Base-by-base conservation (phyloP, 30 jellyfish, hydroid and myxozoan species). In the Hydractinia symbiolongicarpus region DNA sequence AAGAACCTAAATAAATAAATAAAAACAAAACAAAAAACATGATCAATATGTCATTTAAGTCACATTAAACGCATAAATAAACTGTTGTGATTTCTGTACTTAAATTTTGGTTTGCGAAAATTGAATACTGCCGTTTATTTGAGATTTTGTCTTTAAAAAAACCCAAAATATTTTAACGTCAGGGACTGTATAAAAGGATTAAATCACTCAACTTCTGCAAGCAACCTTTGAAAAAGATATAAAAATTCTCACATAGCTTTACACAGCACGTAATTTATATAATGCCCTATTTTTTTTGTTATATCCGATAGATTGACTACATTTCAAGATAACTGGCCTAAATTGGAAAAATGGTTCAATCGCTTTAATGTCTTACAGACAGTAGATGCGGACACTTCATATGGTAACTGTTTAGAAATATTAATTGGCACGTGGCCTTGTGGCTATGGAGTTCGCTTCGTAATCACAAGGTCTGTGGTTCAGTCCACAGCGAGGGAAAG, bases 341-440 rank as follows among this genome's bases (percentile, higher is more conserved):
- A 91, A 56, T 86, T 91, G 50, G 98, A 91, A 81, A 91, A 91
- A 76, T 91, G 98, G 98, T 86, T 77, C 58, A 89, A 86, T 14
- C 83, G 83, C 69, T 86, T 86, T 78, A 86, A 88, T 19, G 84
- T 86, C 61, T 56, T 91, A 77, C 64, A 20, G n/a, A 83, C 74
- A 13, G 50, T 86, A 4, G 94, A 81, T 79, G 98, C 96, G 9
- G 80, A 77, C 20, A 78, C 51, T 52, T 81, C 88, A 55, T 67
- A 81, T 82, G 98, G 98, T 91, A n/a, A 8, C 49, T 8, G 10
- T 6, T 6, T 66, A 6, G 21, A 66, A 13, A 6, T 6, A 2
- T 30, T 30, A 30, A 30, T 30, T 30, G 44, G 44, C 44, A 30
- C 44, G 44, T 30, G 44, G 44, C 44, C 44, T 30, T 30, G 44